These are phyloP conservation scores for Cepaea hortensis DNA, from an alignment of 2,888 invertebrate genomes.

Conservation along the genomic window DNA sequence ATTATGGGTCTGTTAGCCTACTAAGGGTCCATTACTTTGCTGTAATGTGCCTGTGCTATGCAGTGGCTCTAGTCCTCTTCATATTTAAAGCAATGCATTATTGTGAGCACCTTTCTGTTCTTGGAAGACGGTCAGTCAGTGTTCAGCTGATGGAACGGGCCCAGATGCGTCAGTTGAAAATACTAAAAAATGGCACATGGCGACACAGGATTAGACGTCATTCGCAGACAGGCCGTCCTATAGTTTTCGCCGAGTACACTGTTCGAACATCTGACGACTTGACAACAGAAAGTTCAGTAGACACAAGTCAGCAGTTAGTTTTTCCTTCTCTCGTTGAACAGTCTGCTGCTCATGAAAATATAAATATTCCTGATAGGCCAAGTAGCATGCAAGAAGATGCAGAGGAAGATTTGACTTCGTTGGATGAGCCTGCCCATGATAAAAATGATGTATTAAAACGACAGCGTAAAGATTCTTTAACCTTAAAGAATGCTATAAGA, in stretches of 20 bases:
- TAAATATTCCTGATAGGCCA: background rate
- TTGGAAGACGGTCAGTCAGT: background rate
- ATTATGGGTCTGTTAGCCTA: background rate
- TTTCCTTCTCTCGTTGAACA: background rate
- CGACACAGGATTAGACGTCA: background rate
- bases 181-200: background rate
- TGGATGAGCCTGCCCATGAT: background rate
- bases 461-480: too few species aligned
- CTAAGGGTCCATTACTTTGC: constrained; percentile 2
- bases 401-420: background rate
- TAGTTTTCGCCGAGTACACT: background rate
- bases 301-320: background rate
- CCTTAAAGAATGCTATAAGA: too few species aligned
- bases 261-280: background rate
- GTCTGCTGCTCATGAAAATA: background rate
- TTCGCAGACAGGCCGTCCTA: constrained; percentile 3
- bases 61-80: background rate
- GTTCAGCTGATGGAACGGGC: background rate
- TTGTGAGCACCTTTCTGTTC: background rate
- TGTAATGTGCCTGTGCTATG: background rate
- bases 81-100: constrained; percentile 9
- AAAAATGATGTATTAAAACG: background rate
- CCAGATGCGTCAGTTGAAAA: background rate
- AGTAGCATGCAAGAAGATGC: background rate
- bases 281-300: background rate